Evolutionary conservation across 2,888 invertebrate species (phyloP), one percentile per base, ranked within the genome.

Genomic region (Xanthorhoe spadicearia): DNA sequence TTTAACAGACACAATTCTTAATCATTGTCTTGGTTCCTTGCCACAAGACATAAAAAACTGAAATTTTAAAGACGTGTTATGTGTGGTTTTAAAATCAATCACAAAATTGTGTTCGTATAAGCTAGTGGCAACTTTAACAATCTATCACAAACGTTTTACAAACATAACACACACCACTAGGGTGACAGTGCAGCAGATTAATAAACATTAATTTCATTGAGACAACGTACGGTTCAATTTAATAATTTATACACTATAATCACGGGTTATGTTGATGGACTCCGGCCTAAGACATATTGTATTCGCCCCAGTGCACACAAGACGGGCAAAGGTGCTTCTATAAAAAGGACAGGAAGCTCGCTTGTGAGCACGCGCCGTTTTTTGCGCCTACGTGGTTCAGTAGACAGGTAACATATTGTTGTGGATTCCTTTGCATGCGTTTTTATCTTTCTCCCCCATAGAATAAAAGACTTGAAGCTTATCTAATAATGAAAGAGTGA

Each of bases 341-440:
- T 65, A 73, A 71, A 70, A 82, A 80, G 78, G 73, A 81, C 86
- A 86, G 87, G 87, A 87, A 79, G 72, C 80, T 74, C 84, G 86
- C 81, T 83, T 78, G 67, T 85, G 83, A 77, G 79, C 86, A 86
- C 82, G 80, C 76, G 81, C 74, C 67, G 67, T 76, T 83, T 82
- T 83, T 83, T 81, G 71, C 73, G 66, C 72, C 71, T 46, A 46
- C 48, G 61, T 61, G 66, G 71, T 67, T 68, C 63, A 61, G 51
- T 58, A 58, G 53, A 61, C 35, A 64, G 64, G 58, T 46, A 50
- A 54, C 55, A 48, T 64, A 53, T 46, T 50, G 46, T 50, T 53
- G 46, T 46, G 58, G 49, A 58, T 58, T 53, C 19, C 57, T 72
- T 74, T 57, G 70, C 15, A 67, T 70, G 7, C 23, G 32, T 51